Base-by-base conservation (phyloP, 2,797 vertebrate species). In the Crocodylus rhombifer region DNA sequence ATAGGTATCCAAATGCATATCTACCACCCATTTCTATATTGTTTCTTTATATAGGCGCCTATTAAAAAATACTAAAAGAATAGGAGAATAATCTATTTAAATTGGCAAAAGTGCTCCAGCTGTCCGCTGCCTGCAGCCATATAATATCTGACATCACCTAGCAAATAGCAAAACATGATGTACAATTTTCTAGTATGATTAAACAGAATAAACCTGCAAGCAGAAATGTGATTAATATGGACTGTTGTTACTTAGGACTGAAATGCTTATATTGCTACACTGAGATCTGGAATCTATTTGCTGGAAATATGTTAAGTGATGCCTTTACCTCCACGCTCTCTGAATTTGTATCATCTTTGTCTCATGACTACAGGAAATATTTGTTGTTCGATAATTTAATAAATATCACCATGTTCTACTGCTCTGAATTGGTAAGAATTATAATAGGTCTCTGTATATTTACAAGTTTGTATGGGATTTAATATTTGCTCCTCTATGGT, bases 191-290 rank as follows among this genome's bases (percentile, higher is more conserved):
- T 93, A 95, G 94, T 89, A 87, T 82, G 92, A 97, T 96, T 93
- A 94, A 95, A 84, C 10, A 61, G 28, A 9, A 80, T 77, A 90
- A 90, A 93, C 85, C 83, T 92, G 90, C 63, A 82, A 92, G 84
- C 78, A 92, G 91, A 90, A 90, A 86, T 95, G 95, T 92, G 94
- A 96, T 93, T 95, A 95, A 92, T 84, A 87, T 1, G 0, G 65
- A 56, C 23, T 87, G n/a, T 89, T 62, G 11, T 25, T 91, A 92
- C 63, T n/a, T 81, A 76, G 33, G 62, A 76, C 91, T 77, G 80
- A 80, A 77, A 76, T 87, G 86, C 85, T 86, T 87, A 51, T 76
- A 90, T 69, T 90, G 58, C 91, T 80, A 73, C 25, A 63, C 71
- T 55, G 82, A 93, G 77, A 91, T 84, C 3, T 2, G 64, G 64